A percentile compares a stretch with the other conserved stretches of the same genome.
Conservation (phyloP, 2,888 invertebrate species). For the Stenchaetothrips biformis region DNA sequence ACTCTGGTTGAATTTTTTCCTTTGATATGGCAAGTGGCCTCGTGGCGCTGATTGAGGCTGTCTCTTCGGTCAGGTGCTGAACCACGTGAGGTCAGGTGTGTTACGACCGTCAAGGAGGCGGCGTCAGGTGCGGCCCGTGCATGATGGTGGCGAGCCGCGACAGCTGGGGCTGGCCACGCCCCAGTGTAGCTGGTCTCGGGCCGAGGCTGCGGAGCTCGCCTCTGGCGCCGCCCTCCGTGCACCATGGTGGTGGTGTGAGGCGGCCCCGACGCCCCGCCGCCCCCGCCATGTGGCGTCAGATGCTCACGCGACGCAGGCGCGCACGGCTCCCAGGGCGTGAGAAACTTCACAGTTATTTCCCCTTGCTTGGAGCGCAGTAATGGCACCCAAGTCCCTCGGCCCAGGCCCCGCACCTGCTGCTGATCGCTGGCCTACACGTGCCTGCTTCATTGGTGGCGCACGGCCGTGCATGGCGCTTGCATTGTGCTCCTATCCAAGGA, state of each 20-base stretch:
- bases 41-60: neutral
- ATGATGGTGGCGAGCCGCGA: neutral
- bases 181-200: constrained; percentile 31
- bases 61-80: neutral
- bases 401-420: constrained; percentile 65
- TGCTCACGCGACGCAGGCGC: constrained; percentile 38
- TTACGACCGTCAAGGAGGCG: constrained; percentile 14
- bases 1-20: neutral
- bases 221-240: neutral
- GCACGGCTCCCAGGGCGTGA: constrained; percentile 45
- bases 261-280: constrained; percentile 40
- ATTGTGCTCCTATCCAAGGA: constrained; percentile 14
- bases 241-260: constrained; percentile 22
- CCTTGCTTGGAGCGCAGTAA: constrained; percentile 34
- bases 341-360: too few species aligned
- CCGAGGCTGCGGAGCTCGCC: constrained; percentile 10
- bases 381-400: constrained; percentile 50
- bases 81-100: constrained; percentile 1
- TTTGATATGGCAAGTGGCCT: too few species aligned
- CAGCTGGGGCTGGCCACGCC: constrained; percentile 33
- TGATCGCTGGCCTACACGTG: constrained; percentile 78
- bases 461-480: constrained; percentile 78
- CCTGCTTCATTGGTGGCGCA: constrained; percentile 76
- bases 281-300: neutral
- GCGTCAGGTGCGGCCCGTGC: constrained; percentile 1